These are phyloP conservation scores for Gandaritis pyraliata DNA, from an alignment of 2,888 invertebrate species.

Conservation along the genomic window DNA sequence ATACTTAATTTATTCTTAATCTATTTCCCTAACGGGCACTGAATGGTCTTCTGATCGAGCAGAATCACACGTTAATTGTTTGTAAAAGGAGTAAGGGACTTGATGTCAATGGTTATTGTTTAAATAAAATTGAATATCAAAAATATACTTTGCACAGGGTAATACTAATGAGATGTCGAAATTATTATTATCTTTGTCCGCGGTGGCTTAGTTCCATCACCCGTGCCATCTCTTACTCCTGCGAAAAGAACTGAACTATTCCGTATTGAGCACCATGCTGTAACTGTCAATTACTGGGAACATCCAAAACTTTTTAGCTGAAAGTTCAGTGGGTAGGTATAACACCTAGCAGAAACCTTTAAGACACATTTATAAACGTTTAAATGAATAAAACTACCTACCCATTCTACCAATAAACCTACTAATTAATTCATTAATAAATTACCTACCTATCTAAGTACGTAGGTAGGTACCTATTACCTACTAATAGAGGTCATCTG, in stretches of 20 bases:
- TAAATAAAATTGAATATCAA: conserved; percentile 66
- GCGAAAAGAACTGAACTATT: conserved; percentile 78
- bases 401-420: neutral
- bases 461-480: conserved; percentile 1
- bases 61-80: conserved; percentile 66
- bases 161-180: conserved; percentile 68
- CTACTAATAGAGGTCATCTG: neutral
- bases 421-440: no score
- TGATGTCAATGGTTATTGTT: conserved; percentile 73
- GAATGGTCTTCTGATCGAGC: conserved; percentile 44
- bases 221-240: conserved; percentile 80
- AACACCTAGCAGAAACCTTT: no score
- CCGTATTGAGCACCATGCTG: conserved; percentile 65
- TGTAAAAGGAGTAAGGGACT: conserved; percentile 79
- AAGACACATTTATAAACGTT: no score
- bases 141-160: conserved; percentile 80
- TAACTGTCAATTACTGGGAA: conserved; percentile 73
- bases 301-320: neutral
- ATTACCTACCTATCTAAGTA: no score
- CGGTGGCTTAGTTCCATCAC: conserved; percentile 45
- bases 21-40: conserved; percentile 46
- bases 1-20: conserved; percentile 40
- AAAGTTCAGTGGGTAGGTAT: neutral
- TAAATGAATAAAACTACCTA: no score
- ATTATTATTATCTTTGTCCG: conserved; percentile 62